Percentiles rank a stretch among this genome's conserved stretches.
Evolutionary conservation across 1,140 invertebrate species (phyloP).

Genomic region (Yoshiicerus persimilis): DNA sequence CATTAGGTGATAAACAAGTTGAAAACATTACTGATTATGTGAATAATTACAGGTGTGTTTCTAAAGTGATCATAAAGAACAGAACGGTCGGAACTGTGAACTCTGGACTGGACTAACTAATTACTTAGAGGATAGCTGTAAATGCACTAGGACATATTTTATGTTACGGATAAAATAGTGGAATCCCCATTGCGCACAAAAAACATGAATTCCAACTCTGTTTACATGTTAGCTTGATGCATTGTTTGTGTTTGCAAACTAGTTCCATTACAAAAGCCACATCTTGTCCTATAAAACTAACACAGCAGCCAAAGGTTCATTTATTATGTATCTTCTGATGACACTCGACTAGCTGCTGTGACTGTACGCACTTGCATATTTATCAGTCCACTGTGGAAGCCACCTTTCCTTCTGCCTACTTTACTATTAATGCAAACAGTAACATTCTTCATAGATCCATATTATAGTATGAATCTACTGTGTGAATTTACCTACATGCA

Average conservation of each 20-base stretch:
- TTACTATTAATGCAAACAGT: no score
- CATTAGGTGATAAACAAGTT: no score
- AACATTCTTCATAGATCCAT: no score
- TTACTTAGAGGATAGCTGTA: not conserved
- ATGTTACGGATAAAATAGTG: not conserved
- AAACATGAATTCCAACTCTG: not conserved
- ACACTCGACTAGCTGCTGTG: not conserved
- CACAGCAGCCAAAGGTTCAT: not conserved
- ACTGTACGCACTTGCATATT: not conserved
- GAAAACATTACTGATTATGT: no score
- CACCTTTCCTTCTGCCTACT: no score
- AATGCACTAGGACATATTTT: not conserved
- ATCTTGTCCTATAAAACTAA: not conserved
- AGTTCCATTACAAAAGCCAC: not conserved
- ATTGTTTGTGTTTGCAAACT: not conserved
- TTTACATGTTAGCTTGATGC: not conserved
- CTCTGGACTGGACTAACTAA: not conserved
- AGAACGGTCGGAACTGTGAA: not conserved
- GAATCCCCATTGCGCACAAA: not conserved
- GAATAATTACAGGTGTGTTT: not conserved
- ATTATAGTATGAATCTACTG: no score
- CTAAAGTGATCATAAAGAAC: not conserved
- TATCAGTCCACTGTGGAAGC: not conserved
- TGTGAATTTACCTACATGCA: no score
- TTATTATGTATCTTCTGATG: not conserved